These are phyloP conservation scores for Ryuthela nishihirai DNA, from an alignment of 2,888 invertebrate species.

Conservation along the genomic window DNA sequence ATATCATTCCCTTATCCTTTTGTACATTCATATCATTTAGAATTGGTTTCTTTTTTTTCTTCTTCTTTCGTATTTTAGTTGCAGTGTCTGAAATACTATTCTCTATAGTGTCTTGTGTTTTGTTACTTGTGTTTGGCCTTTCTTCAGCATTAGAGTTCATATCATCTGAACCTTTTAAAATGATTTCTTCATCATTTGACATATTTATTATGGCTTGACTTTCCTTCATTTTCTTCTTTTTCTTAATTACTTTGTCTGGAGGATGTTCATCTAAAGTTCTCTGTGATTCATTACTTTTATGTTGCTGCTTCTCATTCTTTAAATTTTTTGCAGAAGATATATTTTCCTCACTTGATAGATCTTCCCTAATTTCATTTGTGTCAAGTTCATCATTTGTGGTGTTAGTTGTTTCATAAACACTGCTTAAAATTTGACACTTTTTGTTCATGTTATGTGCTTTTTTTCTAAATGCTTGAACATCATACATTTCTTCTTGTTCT, in stretches of 20 bases:
- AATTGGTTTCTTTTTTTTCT: constrained; percentile 17
- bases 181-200: constrained; percentile 23
- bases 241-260: background rate
- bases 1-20: constrained; percentile 18
- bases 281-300: constrained; percentile 5
- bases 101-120: background rate
- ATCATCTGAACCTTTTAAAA: constrained; percentile 42
- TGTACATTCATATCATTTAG: constrained; percentile 25
- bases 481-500: constrained; percentile 72
- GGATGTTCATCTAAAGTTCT: background rate
- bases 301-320: constrained; percentile 10
- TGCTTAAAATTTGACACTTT: constrained; percentile 73
- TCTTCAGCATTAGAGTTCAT: background rate
- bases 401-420: constrained; percentile 59
- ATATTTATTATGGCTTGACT: constrained; percentile 25
- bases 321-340: constrained; percentile 33
- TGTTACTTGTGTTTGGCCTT: background rate
- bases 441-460: constrained; percentile 68
- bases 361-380: constrained; percentile 2
- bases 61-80: constrained; percentile 13
- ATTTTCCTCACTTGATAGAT: constrained; percentile 42
- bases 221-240: constrained; percentile 15
- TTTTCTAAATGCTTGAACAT: constrained; percentile 68
- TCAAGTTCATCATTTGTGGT: background rate
- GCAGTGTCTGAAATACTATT: too few species aligned